Evolutionary conservation across 2,888 invertebrate genomes (phyloP).

Genomic region (Zele albiditarsus): DNA sequence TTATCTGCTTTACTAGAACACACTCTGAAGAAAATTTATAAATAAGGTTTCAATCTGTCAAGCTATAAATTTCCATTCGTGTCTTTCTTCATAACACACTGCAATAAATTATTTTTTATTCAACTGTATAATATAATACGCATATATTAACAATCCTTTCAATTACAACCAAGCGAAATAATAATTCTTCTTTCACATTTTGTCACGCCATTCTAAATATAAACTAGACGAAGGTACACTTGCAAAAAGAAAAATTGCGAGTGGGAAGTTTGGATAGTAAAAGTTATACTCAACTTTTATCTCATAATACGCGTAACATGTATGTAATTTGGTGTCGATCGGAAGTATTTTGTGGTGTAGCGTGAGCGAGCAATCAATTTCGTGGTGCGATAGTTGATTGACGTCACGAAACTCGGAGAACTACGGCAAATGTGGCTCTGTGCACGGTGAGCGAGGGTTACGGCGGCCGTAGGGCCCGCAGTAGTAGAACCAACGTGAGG

Average conservation of each 20-base stretch:
- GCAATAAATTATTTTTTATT: neutral
- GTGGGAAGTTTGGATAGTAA: neutral
- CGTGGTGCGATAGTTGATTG: slow-evolving; percentile 4
- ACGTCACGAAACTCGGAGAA: slow-evolving; percentile 23
- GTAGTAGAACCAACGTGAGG: slow-evolving; percentile 59
- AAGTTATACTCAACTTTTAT: neutral
- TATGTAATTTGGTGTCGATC: neutral
- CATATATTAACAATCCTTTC: neutral
- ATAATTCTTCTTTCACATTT: neutral
- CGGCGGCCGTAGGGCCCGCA: slow-evolving; percentile 67
- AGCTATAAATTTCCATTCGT: no score
- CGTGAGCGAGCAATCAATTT: neutral
- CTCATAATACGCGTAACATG: neutral
- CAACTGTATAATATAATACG: neutral
- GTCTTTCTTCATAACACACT: neutral
- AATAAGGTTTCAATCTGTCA: neutral
- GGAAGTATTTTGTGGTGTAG: neutral
- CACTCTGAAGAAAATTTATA: neutral
- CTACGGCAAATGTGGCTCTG: slow-evolving; percentile 71
- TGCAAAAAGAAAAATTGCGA: neutral
- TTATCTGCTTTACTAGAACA: neutral
- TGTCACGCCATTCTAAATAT: neutral
- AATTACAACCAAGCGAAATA: neutral
- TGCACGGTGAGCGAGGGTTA: slow-evolving; percentile 69
- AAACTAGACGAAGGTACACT: neutral